A percentile compares a stretch with the other conserved stretches of the same genome.
These are phyloP conservation scores for Baccha elongata DNA, from an alignment of 2,888 invertebrate species.

Conservation along the genomic window DNA sequence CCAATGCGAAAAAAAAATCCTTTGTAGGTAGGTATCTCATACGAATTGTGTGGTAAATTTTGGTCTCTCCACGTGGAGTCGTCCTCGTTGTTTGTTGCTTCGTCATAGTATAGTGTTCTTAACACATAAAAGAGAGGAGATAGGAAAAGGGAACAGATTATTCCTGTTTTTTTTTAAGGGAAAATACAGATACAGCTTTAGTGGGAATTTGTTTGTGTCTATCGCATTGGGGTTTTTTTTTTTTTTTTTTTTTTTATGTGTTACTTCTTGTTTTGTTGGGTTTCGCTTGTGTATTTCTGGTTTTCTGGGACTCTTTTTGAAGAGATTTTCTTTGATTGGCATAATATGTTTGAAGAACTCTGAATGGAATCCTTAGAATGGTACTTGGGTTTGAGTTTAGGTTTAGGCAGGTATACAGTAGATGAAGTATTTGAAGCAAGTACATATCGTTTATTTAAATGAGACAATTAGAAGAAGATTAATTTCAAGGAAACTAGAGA, in stretches of 20 bases:
- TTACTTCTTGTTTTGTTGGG: slow-evolving; percentile 40
- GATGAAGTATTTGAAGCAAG: slow-evolving; percentile 36
- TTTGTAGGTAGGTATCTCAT: slow-evolving; percentile 45
- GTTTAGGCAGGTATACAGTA: slow-evolving; percentile 8
- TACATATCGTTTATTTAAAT: slow-evolving; percentile 39
- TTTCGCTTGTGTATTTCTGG: slow-evolving; percentile 15
- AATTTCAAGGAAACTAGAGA: slow-evolving; percentile 36
- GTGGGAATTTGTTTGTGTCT: slow-evolving; percentile 49
- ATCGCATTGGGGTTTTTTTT: slow-evolving; percentile 34
- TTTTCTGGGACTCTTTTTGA: slow-evolving; percentile 20
- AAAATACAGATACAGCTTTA: slow-evolving; percentile 30
- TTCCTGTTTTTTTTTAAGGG: slow-evolving; percentile 27
- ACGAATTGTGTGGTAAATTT: slow-evolving; percentile 37
- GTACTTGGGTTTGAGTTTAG: slow-evolving; percentile 48
- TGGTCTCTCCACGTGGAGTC: slow-evolving; percentile 70
- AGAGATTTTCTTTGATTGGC: slow-evolving; percentile 47
- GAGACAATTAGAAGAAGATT: slow-evolving; percentile 40
- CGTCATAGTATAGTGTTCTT: background rate
- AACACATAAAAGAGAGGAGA: background rate
- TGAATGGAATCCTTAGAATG: slow-evolving; percentile 57
- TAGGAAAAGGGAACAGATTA: slow-evolving; percentile 20
- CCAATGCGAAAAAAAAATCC: slow-evolving; percentile 44
- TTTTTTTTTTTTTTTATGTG: slow-evolving; percentile 36
- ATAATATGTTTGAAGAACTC: slow-evolving; percentile 41
- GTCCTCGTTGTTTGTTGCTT: slow-evolving; percentile 2